A percentile compares a stretch with the other conserved stretches of the same genome.
Conservation (phyloP, 2,888 invertebrate species). For the Smittia aterrima region DNA sequence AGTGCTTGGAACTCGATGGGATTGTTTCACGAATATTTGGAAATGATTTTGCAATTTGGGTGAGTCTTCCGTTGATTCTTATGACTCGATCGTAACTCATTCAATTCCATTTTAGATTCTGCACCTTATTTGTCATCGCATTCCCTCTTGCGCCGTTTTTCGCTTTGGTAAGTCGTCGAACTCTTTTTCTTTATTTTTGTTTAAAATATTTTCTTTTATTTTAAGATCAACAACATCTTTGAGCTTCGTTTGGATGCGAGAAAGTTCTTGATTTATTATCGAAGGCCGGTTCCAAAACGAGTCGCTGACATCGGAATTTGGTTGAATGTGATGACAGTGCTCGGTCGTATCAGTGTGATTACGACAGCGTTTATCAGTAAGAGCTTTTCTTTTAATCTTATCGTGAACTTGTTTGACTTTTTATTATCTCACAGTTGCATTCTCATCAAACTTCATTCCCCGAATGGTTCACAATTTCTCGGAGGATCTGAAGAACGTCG, state of each 20-base stretch:
- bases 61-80: background rate
- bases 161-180: no score
- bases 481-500: constrained; percentile 11
- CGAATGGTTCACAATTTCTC: constrained; percentile 63
- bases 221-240: constrained; percentile 77
- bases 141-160: constrained; percentile 82
- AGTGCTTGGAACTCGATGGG: constrained; percentile 63
- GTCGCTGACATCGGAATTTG: constrained; percentile 77
- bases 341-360: constrained; percentile 62
- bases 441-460: constrained; percentile 81
- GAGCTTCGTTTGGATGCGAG: constrained; percentile 82
- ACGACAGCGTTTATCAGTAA: constrained; percentile 37
- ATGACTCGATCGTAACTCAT: constrained; percentile 19
- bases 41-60: constrained; percentile 66
- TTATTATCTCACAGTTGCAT: constrained; percentile 57
- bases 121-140: constrained; percentile 77
- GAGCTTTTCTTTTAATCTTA: background rate
- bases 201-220: no score
- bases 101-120: constrained; percentile 6
- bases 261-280: constrained; percentile 71
- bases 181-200: no score
- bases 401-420: background rate
- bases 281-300: constrained; percentile 71
- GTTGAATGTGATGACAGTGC: constrained; percentile 70
- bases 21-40: constrained; percentile 78